Evolutionary conservation across 1,140 invertebrate genomes (phyloP), one percentile per base, ranked within the genome.

Genomic region (Delia radicum): DNA sequence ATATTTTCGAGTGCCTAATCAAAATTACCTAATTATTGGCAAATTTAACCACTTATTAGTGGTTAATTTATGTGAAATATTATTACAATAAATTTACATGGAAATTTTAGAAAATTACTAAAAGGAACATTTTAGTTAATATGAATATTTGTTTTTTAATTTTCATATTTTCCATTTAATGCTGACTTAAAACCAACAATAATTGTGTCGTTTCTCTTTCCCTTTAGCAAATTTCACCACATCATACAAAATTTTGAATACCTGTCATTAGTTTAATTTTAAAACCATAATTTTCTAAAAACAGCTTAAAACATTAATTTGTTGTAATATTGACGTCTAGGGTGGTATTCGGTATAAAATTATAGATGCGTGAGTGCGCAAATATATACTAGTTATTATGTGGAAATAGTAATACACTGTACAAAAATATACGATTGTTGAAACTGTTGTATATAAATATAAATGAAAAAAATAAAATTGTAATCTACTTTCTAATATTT

Each of bases 21-120:
- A n/a, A n/a, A n/a, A n/a, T n/a, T n/a, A n/a, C n/a, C n/a, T n/a
- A n/a, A n/a, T 42, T 42, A 42, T 42, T 15, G 3, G n/a, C 37
- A 5, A 82, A 82, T 81, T 82, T 81, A 82, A 82, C 81, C 80
- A 79, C 81, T 78, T 81, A 80, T 82, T 82, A 80, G 81, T 78
- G 81, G 81, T 82, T 82, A 82, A 82, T 82, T 82, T 80, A 82
- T 81, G 80, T 82, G n/a, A 42, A 42, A 42, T 42, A 42, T 42
- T 42, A 42, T 42, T 42, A 42, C n/a, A 42, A 33, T 42, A 42
- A 42, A 42, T 5, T 0, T 42, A 13, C n/a, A 42, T 42, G 37
- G 12, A 42, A 42, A 42, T 10, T 33, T n/a, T n/a, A n/a, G n/a
- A n/a, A 33, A 33, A 13, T 42, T 15, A 15, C 37, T 42, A 42